Evolutionary conservation across 2,888 invertebrate genomes (phyloP).

Genomic region (Suillia variegata): DNA sequence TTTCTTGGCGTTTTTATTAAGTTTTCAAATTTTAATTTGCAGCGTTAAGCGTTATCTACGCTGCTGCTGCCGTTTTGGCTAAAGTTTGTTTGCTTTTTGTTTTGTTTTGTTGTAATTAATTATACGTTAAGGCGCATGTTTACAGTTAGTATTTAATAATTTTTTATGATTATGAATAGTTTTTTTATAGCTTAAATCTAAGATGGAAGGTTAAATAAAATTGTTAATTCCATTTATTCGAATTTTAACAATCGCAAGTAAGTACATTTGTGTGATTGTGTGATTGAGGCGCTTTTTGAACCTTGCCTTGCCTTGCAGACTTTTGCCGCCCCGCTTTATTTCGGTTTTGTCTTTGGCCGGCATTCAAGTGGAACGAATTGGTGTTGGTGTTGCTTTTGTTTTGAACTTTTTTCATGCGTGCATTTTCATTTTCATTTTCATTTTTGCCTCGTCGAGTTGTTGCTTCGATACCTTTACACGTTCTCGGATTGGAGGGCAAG

Average conservation of each 20-base stretch:
- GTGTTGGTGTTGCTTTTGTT: background rate
- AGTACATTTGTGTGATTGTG: background rate
- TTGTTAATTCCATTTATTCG: slow-evolving; percentile 9
- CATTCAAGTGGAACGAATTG: background rate
- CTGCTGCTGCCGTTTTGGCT: background rate
- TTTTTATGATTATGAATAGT: slow-evolving; percentile 5
- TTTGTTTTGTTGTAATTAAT: background rate
- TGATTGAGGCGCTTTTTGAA: background rate
- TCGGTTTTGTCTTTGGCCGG: slow-evolving; percentile 18
- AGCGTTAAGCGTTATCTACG: too few species aligned
- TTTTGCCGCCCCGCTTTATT: background rate
- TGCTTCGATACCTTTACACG: too few species aligned
- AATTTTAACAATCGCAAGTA: too few species aligned
- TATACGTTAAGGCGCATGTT: background rate
- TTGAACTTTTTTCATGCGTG: background rate
- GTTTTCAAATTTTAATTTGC: background rate
- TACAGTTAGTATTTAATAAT: background rate
- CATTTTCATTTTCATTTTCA: too few species aligned
- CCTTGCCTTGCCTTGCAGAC: background rate
- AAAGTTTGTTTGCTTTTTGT: background rate
- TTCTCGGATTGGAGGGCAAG: too few species aligned
- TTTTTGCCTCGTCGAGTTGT: too few species aligned
- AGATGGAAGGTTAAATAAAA: slow-evolving; percentile 34
- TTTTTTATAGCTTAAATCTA: slow-evolving; percentile 19
- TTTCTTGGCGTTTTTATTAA: background rate